Base-by-base conservation (phyloP, 2,113 vertebrate genomes). In the Ellobius talpinus region DNA sequence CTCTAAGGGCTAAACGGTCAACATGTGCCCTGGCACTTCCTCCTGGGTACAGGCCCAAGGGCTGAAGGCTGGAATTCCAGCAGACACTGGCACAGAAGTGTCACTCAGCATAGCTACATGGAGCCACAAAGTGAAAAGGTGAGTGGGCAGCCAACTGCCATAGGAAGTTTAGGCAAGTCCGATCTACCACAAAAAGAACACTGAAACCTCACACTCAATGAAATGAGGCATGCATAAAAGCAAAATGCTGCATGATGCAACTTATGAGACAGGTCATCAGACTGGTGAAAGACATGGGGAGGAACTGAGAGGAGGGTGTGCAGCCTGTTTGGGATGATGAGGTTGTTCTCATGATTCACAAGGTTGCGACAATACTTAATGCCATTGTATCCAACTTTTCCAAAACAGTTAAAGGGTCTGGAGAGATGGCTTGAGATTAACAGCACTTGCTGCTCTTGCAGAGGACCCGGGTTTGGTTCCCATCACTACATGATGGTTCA, bases 1-100 rank as follows among this genome's bases (percentile, higher is more conserved):
- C 31, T 76, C 58, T 63, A 55, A 87, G 68, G 86, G 52, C 65
- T 93, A 96, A 93, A 93, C 17, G 86, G 73, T 68, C 68, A 92
- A 45, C 45, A 50, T 21, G 23, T 94, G 4, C 76, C 42, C 50
- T 58, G 88, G 76, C 5, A 36, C 26, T 29, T 76, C 63, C 66
- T 47, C 61, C 81, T 86, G 61, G 36, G 24, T 52, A 45, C 63
- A 81, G 7, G 29, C 13, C 11, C 58, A 87, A 92, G n/a, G 92
- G 90, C 0, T 78, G 19, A 94, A 78, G 70, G 45, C 39, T 45
- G n/a, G 16, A 39, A 52, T 47, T 93, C 55, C 65, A 23, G 63
- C 8, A 76, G 50, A 79, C 52, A 70, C 1, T 6, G 23, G 42
- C 58, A 74, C 2, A 55, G 39, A 10, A 50, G 16, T 13, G 45